These are phyloP conservation scores for Fregata magnificens DNA, from an alignment of 2,113 vertebrate genomes.

Conservation along the genomic window DNA sequence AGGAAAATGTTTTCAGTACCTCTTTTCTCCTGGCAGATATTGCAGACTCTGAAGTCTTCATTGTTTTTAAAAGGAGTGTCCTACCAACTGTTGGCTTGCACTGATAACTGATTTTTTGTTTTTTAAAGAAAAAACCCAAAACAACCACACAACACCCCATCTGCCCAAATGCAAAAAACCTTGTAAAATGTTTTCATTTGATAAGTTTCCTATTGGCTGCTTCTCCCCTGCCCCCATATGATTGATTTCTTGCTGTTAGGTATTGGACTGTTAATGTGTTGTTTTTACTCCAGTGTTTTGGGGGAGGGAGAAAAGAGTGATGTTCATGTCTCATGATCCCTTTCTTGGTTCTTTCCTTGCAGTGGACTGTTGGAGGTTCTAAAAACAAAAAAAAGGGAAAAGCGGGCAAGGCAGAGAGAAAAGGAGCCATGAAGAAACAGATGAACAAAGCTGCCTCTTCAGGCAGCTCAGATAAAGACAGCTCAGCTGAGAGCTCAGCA, in stretches of 20 bases:
- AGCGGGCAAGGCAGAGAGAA: constrained; percentile 90
- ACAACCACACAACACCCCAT: background rate
- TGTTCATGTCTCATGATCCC: background rate
- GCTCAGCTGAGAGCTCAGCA: constrained; percentile 94
- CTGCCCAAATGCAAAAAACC: background rate
- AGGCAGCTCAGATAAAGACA: constrained; percentile 94
- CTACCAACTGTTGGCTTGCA: background rate
- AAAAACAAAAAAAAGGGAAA: constrained; percentile 98
- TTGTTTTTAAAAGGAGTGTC: background rate
- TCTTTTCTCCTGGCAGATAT: background rate
- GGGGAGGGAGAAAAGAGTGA: background rate
- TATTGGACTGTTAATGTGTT: background rate
- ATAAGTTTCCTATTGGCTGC: background rate
- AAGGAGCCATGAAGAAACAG: constrained; percentile 88
- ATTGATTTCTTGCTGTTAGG: background rate
- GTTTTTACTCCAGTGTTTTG: background rate
- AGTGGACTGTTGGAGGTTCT: constrained; percentile 98
- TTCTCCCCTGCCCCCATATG: no score
- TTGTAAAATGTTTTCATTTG: background rate
- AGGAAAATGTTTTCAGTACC: background rate
- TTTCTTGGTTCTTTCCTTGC: constrained; percentile 24
- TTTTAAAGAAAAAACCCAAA: background rate
- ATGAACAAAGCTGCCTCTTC: constrained; percentile 91
- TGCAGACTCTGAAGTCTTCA: background rate
- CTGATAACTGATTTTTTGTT: no score